Percentiles rank a stretch among this genome's conserved stretches.
These are phyloP conservation scores for Oncopeltus fasciatus DNA, from an alignment of 1,140 invertebrate genomes.

Conservation along the genomic window DNA sequence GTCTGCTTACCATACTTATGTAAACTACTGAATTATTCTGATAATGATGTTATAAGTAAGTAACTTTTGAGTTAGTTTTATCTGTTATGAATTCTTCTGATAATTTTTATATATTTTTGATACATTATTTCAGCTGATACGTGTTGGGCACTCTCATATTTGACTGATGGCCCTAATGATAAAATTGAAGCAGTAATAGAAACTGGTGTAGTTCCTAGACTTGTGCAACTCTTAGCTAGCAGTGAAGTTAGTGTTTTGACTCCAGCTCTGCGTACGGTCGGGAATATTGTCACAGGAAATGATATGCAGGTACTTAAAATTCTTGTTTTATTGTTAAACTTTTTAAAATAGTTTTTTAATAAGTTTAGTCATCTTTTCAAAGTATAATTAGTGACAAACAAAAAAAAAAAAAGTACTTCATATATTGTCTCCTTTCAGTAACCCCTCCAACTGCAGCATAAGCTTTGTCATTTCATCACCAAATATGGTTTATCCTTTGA, in stretches of 20 bases:
- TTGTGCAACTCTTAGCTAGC: constrained; percentile 60
- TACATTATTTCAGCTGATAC: constrained; percentile 55
- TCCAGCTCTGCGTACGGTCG: constrained; percentile 72
- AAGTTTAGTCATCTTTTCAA: too few species aligned
- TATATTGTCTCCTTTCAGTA: too few species aligned
- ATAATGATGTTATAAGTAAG: constrained; percentile 59
- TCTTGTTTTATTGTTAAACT: not conserved
- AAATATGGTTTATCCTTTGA: too few species aligned
- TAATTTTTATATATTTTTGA: not conserved
- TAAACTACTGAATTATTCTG: constrained; percentile 54
- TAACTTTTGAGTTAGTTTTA: not conserved
- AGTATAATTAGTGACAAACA: too few species aligned
- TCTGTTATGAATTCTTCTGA: not conserved
- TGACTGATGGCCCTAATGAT: constrained; percentile 86
- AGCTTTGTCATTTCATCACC: too few species aligned
- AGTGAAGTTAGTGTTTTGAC: constrained; percentile 64
- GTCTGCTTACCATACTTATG: constrained; percentile 68
- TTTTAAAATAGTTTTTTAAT: too few species aligned
- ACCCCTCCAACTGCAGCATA: too few species aligned
- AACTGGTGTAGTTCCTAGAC: constrained; percentile 50
- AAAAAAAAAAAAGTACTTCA: too few species aligned
- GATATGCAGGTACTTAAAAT: constrained; percentile 45
- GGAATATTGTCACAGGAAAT: constrained; percentile 77
- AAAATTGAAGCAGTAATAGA: constrained; percentile 76
- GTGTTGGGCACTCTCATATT: constrained; percentile 92